Conservation (phyloP, 1,140 invertebrate genomes). For the Cydia splendana region DNA sequence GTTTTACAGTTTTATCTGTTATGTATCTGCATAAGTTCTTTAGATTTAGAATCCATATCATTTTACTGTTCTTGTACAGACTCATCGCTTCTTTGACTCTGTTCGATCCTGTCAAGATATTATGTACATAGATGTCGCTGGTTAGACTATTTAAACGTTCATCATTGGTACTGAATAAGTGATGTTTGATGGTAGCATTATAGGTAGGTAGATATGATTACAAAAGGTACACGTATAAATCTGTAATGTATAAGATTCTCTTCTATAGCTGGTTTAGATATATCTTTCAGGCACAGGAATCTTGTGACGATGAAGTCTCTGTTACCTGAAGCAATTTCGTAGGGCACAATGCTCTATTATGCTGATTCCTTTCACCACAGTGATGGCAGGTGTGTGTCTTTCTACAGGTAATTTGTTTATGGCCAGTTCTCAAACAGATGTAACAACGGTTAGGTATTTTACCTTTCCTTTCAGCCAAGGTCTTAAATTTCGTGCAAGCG, state of each 20-base stretch:
- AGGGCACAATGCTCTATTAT: too few species aligned
- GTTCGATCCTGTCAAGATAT: not conserved
- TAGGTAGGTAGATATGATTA: constrained; percentile 34
- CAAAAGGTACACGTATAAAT: constrained; percentile 32
- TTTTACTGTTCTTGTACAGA: not conserved
- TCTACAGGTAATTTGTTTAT: too few species aligned
- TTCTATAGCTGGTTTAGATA: not conserved
- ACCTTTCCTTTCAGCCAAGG: too few species aligned
- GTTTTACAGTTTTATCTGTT: not conserved
- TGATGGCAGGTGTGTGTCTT: too few species aligned
- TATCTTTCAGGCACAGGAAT: constrained; percentile 34
- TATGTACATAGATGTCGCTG: not conserved
- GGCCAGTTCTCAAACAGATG: too few species aligned
- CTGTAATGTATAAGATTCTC: constrained; percentile 21
- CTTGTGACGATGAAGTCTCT: constrained; percentile 33
- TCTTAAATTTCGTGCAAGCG: too few species aligned
- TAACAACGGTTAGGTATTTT: too few species aligned
- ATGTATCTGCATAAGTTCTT: not conserved
- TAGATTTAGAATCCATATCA: not conserved
- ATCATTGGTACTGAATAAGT: not conserved
- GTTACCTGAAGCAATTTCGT: constrained; percentile 36
- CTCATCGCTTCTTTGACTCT: not conserved
- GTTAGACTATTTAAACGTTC: not conserved
- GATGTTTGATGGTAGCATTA: constrained; percentile 32
- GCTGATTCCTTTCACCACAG: too few species aligned